phyloP scores from a whole-genome alignment of 2,113 vertebrate genomes.

The Vulpes lagopus region DNA sequence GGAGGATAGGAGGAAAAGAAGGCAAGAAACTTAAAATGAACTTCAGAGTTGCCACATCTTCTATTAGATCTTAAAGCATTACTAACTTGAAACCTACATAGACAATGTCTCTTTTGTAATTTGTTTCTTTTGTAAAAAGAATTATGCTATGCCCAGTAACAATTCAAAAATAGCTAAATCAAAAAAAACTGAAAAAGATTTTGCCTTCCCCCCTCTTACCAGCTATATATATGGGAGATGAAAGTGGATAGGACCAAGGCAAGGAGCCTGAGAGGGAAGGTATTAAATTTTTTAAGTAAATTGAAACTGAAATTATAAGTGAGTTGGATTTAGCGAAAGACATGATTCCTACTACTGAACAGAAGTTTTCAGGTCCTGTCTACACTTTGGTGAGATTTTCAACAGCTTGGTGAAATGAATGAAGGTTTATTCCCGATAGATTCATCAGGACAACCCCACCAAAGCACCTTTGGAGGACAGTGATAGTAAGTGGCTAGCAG shows the following conservation, averaged over 20 bases:
- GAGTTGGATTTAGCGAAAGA: slow-evolving; percentile 74
- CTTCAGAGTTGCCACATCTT: slow-evolving; percentile 82
- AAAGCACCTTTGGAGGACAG: slow-evolving; percentile 45
- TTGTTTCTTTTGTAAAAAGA: slow-evolving; percentile 75
- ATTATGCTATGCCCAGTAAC: slow-evolving; percentile 78
- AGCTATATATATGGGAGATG: slow-evolving; percentile 34
- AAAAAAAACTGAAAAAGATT: slow-evolving; percentile 56
- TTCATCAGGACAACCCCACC: slow-evolving; percentile 60
- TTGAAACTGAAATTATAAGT: slow-evolving; percentile 73
- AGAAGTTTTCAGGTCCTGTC: slow-evolving; percentile 70
- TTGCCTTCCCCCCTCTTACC: slow-evolving; percentile 4
- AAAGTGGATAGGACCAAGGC: not conserved
- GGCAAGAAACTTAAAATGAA: slow-evolving; percentile 79
- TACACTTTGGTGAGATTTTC: slow-evolving; percentile 73
- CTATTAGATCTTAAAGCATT: slow-evolving; percentile 80
- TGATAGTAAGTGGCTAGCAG: slow-evolving; percentile 39
- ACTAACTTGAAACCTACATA: slow-evolving; percentile 79
- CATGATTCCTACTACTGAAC: slow-evolving; percentile 67
- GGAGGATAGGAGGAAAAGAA: slow-evolving; percentile 43
- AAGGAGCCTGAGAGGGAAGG: not conserved
- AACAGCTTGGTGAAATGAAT: slow-evolving; percentile 63
- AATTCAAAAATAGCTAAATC: slow-evolving; percentile 82
- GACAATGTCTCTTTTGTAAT: slow-evolving; percentile 56
- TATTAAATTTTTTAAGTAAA: slow-evolving; percentile 52
- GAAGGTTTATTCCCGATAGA: slow-evolving; percentile 63